These are phyloP conservation scores for Drosophila nr. perissopoda DNA, from an alignment of 2,888 invertebrate genomes.

Conservation along the genomic window DNA sequence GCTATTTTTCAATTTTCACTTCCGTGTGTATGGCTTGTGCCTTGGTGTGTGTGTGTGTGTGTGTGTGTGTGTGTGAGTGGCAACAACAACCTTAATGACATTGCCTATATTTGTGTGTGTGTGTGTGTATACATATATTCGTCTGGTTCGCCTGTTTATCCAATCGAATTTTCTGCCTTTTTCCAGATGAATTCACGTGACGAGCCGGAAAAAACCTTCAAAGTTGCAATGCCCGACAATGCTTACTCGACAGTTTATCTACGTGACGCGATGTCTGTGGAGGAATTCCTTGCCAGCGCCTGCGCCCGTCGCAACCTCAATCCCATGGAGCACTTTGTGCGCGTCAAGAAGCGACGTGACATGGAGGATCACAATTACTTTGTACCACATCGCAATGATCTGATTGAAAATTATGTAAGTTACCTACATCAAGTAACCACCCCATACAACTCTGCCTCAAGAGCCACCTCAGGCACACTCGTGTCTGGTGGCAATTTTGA, in stretches of 20 bases:
- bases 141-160: constrained; percentile 62
- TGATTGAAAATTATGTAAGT: constrained; percentile 97
- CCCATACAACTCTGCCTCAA: constrained; percentile 2
- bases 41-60: constrained; percentile 10
- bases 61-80: constrained; percentile 11
- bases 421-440: constrained; percentile 25
- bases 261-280: constrained; percentile 96
- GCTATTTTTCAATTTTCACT: constrained; percentile 79
- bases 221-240: constrained; percentile 95
- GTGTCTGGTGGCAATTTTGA: constrained; percentile 16
- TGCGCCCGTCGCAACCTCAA: constrained; percentile 96
- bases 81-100: constrained; percentile 59
- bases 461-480: neutral
- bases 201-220: constrained; percentile 94
- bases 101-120: constrained; percentile 32
- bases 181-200: constrained; percentile 93
- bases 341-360: constrained; percentile 96
- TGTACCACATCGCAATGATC: constrained; percentile 97
- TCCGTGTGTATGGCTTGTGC: constrained; percentile 51
- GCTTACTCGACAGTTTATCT: constrained; percentile 93
- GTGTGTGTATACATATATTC: constrained; percentile 23
- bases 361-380: constrained; percentile 98
- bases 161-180: constrained; percentile 77
- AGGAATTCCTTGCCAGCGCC: constrained; percentile 96
- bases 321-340: constrained; percentile 97